Evolutionary conservation across 1,140 invertebrate species (phyloP), one percentile per base, ranked within the genome.

Genomic region (Leguminivora glycinivorella): DNA sequence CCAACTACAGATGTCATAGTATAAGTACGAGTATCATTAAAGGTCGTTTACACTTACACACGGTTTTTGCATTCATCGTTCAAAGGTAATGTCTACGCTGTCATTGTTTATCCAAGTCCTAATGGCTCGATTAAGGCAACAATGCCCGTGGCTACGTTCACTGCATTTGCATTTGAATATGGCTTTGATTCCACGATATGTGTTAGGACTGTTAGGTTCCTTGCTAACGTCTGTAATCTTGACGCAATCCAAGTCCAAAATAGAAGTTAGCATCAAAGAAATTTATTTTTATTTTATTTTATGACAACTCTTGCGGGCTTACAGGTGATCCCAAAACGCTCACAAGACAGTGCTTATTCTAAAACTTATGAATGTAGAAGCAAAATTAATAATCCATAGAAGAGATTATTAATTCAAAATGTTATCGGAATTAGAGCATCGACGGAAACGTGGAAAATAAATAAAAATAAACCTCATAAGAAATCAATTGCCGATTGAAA

Each of bases 91-190:
- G 19, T 63, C 58, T 31, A 17, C 0, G 58, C 3, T 63, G 58
- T 63, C 58, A 63, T 63, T 60, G 56, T 60, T 63, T 63, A 29
- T 63, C 17, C 25, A 63, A 63, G 26, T 63, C 26, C 26, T 63
- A 63, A 63, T 63, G 47, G 19, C 47, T 10, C 47, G 6, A 52
- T 63, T 29, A 63, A 10, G 25, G 19, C 26, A 31, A 63, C 58
- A 63, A 63, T 34, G 26, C 58, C 58, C 29, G 58, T 63, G 58
- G 58, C 58, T 31, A 31, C 26, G 58, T 29, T 63, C 58, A 31
- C 58, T 34, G n/a, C 25, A 63, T 63, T 63, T 63, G 58, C 58
- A 63, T 63, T 31, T 63, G 58, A 63, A 63, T 63, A 22, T 63
- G 26, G 4, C 58, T 63, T 63, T 63, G 58, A 63, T 63, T 31